Evolutionary conservation across 1,140 invertebrate species (phyloP), one percentile per base, ranked within the genome.

Genomic region (Drosophila pseudoobscura): DNA sequence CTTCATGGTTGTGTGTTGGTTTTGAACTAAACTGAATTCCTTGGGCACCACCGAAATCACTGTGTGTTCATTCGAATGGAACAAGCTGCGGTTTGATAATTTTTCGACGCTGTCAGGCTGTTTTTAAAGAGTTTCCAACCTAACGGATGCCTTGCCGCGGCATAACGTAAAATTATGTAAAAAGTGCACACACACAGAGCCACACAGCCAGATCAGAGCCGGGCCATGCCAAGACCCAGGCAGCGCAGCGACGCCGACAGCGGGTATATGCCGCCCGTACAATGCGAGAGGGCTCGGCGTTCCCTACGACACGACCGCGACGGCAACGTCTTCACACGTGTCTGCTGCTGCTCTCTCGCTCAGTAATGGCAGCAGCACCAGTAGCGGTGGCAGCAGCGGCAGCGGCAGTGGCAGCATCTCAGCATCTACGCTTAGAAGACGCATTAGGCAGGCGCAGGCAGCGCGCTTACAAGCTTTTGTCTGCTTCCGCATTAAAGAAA

Each of bases 41-140:
- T 85, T 72, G 47, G 61, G 76, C 90, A 90, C 89, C 87, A 89
- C 89, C 88, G 90, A 91, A 87, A 75, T 88, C 82, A 91, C 88
- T 89, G 79, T 87, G 88, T 91, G 91, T 90, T 91, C 85, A 91
- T 91, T 90, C 91, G 91, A 89, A 91, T 91, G 91, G 90, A 91
- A 91, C 91, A 91, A 90, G 76, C 83, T 90, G 84, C 88, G 90
- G 89, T 91, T 91, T 91, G 91, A 91, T 91, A 91, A 91, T 79
- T 90, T 91, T 89, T 91, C 88, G 83, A 76, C 74, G 77, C 62
- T 83, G 83, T 89, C 90, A 90, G 84, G 78, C 89, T 91, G 90
- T 91, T 91, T 91, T 91, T 91, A 91, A 91, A 91, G 87, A 91
- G 83, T 91, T 87, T 89, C 70, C 75, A 91, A 90, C 70, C 80